Evolutionary conservation across 2,888 invertebrate species (phyloP), one percentile per base, ranked within the genome.

Genomic region (Cacoxenus indagator): DNA sequence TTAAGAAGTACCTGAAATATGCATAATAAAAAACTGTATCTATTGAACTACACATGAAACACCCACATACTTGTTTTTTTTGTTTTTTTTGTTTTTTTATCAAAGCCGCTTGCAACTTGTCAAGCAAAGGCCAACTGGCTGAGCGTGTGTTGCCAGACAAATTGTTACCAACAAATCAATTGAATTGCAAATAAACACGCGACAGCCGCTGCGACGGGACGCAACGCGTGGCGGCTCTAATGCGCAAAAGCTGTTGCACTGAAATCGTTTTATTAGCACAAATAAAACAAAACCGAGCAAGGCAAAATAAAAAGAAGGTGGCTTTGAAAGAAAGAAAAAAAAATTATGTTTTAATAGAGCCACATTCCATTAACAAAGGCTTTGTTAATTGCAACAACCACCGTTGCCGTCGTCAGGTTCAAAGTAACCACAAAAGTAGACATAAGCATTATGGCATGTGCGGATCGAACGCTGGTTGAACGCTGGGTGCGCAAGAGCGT

Each of bases 91-190:
- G 24, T 54, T 37, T 11, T 37, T 37, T 37, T 8, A 37, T 37
- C 37, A 37, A 26, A 57, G 8, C 57, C 4, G 4, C 27, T 14
- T 11, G 14, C 55, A 27, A 55, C 26, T 55, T 27, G 27, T 26
- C 24, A 19, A n/a, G n/a, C n/a, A 26, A 26, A 26, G 57, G 29
- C 57, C 57, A 57, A 29, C n/a, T 14, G 57, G 29, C 54, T 19
- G 14, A 37, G 14, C 8, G 37, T n/a, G n/a, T 71, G 74, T 37
- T 78, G 83, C 62, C 72, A 78, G 79, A 80, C 79, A 80, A 80
- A 83, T 83, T 83, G 80, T 78, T 76, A 83, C 83, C 79, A 77
- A 81, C 80, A 80, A 80, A 80, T 80, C 79, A 67, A 67, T 67
- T 67, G 59, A 67, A 67, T 67, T 67, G 66, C 59, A 27, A 67